Conservation (phyloP, 2,797 vertebrate species). For the Sebastes goodei region DNA sequence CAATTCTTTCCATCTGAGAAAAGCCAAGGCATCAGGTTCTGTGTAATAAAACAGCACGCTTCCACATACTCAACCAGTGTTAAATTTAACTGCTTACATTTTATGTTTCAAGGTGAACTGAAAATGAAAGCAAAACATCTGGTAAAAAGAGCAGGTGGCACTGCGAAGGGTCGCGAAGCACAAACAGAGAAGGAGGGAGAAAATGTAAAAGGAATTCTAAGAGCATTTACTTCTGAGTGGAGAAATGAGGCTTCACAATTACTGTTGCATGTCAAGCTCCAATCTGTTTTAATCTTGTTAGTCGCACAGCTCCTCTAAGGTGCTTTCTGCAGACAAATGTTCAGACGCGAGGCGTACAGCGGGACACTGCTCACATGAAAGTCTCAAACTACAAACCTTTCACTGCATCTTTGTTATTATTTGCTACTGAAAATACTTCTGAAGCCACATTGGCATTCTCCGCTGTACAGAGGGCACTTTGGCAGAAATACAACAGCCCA, state of each 20-base stretch:
- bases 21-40: neutral
- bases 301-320: slow-evolving; percentile 22
- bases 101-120: slow-evolving; percentile 58
- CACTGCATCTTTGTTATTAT: slow-evolving; percentile 33
- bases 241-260: slow-evolving; percentile 41
- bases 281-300: slow-evolving; percentile 63
- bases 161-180: slow-evolving; percentile 21
- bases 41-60: slow-evolving; percentile 5
- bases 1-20: slow-evolving; percentile 14
- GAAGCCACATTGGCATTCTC: slow-evolving; percentile 6
- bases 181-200: slow-evolving; percentile 2
- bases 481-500: neutral
- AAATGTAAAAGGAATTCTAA: slow-evolving; percentile 37
- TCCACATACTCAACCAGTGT: slow-evolving; percentile 1
- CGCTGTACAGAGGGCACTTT: neutral
- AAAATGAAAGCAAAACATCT: slow-evolving; percentile 49
- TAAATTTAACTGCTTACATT: slow-evolving; percentile 34
- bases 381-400: slow-evolving; percentile 7
- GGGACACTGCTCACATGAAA: neutral
- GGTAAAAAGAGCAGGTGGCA: slow-evolving; percentile 28
- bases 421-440: slow-evolving; percentile 14
- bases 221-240: slow-evolving; percentile 45
- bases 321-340: slow-evolving; percentile 35
- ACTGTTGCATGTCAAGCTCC: slow-evolving; percentile 54
- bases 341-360: slow-evolving; percentile 9